Conservation (phyloP, 2,113 vertebrate genomes). For the Aramus guarauna region DNA sequence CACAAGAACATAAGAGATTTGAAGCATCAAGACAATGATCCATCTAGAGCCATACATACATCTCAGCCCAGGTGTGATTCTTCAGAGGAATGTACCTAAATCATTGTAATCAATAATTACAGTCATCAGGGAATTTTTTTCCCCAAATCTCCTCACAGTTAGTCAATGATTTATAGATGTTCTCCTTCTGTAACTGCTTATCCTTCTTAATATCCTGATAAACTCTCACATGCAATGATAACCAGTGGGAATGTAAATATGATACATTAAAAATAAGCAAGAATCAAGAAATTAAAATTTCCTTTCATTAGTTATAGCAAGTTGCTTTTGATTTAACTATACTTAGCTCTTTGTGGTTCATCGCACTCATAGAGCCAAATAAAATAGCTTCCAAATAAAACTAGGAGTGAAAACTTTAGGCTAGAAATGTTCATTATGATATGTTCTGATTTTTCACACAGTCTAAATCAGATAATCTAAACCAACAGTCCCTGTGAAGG, state of each 20-base stretch:
- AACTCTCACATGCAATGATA: not conserved
- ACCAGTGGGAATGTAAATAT: not conserved
- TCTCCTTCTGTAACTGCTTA: not conserved
- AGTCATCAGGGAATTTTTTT: not conserved
- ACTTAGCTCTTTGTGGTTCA: not conserved
- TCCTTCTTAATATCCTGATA: not conserved
- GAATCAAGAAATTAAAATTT: not conserved
- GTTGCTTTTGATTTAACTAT: not conserved
- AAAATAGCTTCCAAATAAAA: not conserved
- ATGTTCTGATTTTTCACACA: not conserved
- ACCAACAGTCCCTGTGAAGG: not conserved
- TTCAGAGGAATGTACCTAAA: not conserved
- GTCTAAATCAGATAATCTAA: not conserved
- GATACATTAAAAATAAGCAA: not conserved
- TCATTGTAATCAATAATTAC: not conserved
- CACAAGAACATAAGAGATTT: not conserved
- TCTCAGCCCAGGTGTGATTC: not conserved
- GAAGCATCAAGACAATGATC: not conserved
- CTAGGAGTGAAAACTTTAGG: not conserved
- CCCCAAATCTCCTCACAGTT: not conserved
- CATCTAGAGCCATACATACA: not conserved
- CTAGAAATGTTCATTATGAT: not conserved
- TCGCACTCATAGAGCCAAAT: not conserved
- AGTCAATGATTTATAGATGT: not conserved
- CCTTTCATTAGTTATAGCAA: not conserved